Percentiles rank a stretch among this genome's conserved stretches.
phyloP scores from a whole-genome alignment of 2,888 invertebrate genomes.

The Thecocarcelia acutangulata region DNA sequence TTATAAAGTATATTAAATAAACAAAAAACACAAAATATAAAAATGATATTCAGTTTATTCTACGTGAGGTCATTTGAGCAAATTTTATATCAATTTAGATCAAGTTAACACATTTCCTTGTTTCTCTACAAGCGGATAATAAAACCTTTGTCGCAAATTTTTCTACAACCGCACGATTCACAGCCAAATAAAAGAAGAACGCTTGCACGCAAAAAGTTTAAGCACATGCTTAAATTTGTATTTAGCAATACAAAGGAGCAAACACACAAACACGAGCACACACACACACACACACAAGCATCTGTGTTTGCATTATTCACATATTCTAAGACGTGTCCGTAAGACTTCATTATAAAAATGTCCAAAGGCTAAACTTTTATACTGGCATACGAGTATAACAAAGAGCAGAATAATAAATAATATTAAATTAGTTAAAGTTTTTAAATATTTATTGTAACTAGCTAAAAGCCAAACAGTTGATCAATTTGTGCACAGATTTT shows the following conservation, averaged over 20 bases:
- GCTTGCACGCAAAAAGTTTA: no score
- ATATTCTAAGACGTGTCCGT: conserved; percentile 53
- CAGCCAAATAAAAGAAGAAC: no score
- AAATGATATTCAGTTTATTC: conserved; percentile 53
- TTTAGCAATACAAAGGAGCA: not conserved
- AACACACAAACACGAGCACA: not conserved
- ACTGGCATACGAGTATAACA: not conserved
- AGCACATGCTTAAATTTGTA: not conserved
- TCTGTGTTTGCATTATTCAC: conserved; percentile 32
- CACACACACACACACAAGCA: not conserved
- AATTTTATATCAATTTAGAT: conserved; percentile 80
- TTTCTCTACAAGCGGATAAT: conserved; percentile 21
- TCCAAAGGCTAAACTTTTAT: conserved; percentile 17
- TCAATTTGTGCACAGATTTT: no score
- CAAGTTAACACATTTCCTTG: conserved; percentile 77
- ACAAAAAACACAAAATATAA: not conserved
- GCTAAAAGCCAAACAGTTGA: no score
- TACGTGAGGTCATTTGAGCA: conserved; percentile 79
- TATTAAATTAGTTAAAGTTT: not conserved
- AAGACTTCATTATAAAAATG: conserved; percentile 55
- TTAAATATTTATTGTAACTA: no score
- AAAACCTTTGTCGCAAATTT: conserved; percentile 4
- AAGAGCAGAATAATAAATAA: not conserved
- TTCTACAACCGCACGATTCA: conserved; percentile 38
- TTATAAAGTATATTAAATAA: not conserved